Base-by-base conservation (phyloP, 64 coral and sea anemone genomes). In the Pocillopora verrucosa region DNA sequence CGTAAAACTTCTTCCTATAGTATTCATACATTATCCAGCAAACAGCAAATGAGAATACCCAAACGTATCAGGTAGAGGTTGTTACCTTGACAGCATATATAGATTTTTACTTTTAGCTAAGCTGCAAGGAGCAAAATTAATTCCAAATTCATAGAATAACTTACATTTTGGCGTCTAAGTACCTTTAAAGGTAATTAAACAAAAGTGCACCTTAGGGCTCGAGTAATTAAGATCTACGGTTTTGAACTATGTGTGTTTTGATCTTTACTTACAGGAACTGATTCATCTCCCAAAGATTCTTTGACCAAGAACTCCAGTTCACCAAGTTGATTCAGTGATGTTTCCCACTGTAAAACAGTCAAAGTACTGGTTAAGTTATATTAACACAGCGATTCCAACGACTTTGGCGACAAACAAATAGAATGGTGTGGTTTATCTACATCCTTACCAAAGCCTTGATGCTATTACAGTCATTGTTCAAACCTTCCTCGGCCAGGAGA, bases 371-470 rank as follows among this genome's bases (percentile, higher is more conserved):
- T 51, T 51, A 51, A 51, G 41, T 51, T 51, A 51, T 51, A 7
- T 51, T 51, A 51, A 3, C 41, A 51, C 3, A 51, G 41, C 3
- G 41, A 51, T 51, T 51, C 41, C 41, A 7, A 51, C 7, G 41
- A 51, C 41, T 51, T 3, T 51, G 41, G 41, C 41, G 41, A 51
- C 41, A 51, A 51, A 51, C 7, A 51, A 51, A 51, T 4, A 51
- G 7, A 51, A 51, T 51, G 41, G 41, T 51, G 41, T 51, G 41
- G 41, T 51, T 51, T 51, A 45, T 16, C 73, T 60, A 10, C 58
- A 36, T 20, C 20, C 94, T 76, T 59, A 96, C 95, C 91, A 96
- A 34, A 64, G 95, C 95, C 88, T 96, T 96, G 83, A 96, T 93
- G 64, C 76, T 93, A 30, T 93, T 88, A 13, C 73, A 73, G 61